Evolutionary conservation across 2,113 vertebrate species (phyloP), one percentile per base, ranked within the genome.

Genomic region (Dinomys branickii): DNA sequence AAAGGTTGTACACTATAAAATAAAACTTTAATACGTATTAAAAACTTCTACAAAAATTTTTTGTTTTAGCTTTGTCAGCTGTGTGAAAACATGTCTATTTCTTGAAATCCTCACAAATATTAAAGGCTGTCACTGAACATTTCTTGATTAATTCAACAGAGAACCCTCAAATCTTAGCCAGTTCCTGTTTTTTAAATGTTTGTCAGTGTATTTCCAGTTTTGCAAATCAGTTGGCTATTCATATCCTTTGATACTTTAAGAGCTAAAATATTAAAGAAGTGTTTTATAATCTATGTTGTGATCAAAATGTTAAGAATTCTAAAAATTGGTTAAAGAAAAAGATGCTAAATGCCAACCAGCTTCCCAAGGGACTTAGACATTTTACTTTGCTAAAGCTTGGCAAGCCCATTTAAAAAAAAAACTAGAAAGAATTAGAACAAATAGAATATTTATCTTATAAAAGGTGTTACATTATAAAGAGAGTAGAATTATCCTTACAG

Each of bases 281-380:
- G 9, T 83, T 92, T 91, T 65, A 44, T 83, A 38, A 38, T 61
- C 0, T 71, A 69, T 77, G 0, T 84, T 94, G 9, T 92, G 47
- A 75, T 81, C 3, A 67, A 90, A 88, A 81, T 81, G 5, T n/a
- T 73, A 19, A n/a, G 38, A 90, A 90, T 87, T 97, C 75, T 90
- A 35, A 85, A 80, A 80, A 13, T 67, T 90, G n/a, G n/a, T 92
- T 52, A 90, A 90, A 92, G 12, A 87, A 93, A 80, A 94, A 54
- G 19, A 77, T 86, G 3, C 17, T 84, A 78, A 86, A n/a, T 69
- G 13, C 58, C 44, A 91, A 56, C 91, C 30, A 90, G 65, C 41
- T 86, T 84, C 44, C 58, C 1, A 58, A 82, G 26, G 69, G 80
- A 44, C 91, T 82, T 52, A 85, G 90, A 65, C 8, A 4, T 54